Evolutionary conservation across 2,797 vertebrate genomes (phyloP).

Genomic region (Percopsis omiscomaycus): DNA sequence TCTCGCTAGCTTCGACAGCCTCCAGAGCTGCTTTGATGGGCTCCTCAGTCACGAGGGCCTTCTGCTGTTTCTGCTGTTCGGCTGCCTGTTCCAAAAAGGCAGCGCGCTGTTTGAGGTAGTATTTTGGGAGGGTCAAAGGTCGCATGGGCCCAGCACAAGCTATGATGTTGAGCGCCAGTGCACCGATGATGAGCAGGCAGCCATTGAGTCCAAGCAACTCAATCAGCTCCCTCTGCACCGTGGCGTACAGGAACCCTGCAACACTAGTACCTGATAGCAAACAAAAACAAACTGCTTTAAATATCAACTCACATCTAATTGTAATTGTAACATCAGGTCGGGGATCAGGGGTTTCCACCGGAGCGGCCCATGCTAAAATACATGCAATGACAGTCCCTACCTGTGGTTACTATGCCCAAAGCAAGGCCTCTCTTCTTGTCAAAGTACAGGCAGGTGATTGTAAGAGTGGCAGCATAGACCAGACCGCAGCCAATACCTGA

Average conservation of each 20-base stretch:
- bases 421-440: conserved; percentile 86
- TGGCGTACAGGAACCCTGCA: conserved; percentile 87
- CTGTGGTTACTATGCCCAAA: conserved; percentile 87
- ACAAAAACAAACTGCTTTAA: neutral
- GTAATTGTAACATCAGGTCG: too few species aligned
- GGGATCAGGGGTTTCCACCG: too few species aligned
- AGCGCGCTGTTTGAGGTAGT: conserved; percentile 71
- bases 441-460: conserved; percentile 88
- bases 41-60: conserved; percentile 18
- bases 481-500: conserved; percentile 86
- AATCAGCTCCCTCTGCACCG: conserved; percentile 79
- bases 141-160: conserved; percentile 87
- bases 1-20: neutral
- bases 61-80: conserved; percentile 62
- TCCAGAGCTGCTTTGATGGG: conserved; percentile 15
- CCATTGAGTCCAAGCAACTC: conserved; percentile 84
- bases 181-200: conserved; percentile 84
- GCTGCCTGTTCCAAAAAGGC: conserved; percentile 61
- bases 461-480: conserved; percentile 85
- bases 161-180: conserved; percentile 84
- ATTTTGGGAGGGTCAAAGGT: conserved; percentile 68
- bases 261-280: conserved; percentile 79
- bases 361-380: too few species aligned
- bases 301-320: too few species aligned
- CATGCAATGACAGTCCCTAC: conserved; percentile 54